Percentiles rank a stretch among this genome's conserved stretches.
Conservation (phyloP, 2,797 vertebrate species). For the Onychomys arenicola region DNA sequence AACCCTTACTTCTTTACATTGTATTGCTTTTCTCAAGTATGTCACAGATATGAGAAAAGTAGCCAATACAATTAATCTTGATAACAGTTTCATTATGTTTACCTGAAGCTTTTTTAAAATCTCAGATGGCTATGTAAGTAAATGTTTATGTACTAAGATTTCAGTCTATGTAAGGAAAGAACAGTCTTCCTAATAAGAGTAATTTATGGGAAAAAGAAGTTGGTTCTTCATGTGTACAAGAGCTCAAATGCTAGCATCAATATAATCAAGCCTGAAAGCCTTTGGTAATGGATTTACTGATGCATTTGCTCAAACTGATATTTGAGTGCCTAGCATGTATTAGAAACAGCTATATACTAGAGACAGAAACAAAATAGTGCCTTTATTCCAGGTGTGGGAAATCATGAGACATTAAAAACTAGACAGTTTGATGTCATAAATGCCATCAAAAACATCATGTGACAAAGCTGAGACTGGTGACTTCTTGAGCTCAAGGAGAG, state of each 20-base stretch:
- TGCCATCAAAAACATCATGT: neutral
- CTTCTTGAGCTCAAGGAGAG: neutral
- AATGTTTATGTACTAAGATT: slow-evolving; percentile 39
- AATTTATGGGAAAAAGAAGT: neutral
- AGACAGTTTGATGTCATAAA: slow-evolving; percentile 16
- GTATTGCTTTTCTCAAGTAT: neutral
- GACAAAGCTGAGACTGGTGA: neutral
- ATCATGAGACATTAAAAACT: neutral
- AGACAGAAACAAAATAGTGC: slow-evolving; percentile 4
- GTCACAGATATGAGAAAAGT: neutral
- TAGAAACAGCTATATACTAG: neutral
- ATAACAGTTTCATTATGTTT: neutral
- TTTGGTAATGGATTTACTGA: neutral
- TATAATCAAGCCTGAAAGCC: neutral
- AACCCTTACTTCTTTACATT: neutral
- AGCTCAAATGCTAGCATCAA: slow-evolving; percentile 37
- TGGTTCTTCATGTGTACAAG: neutral
- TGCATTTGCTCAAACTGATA: neutral
- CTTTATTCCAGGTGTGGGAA: slow-evolving; percentile 11
- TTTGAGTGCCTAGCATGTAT: neutral
- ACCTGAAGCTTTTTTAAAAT: slow-evolving; percentile 15
- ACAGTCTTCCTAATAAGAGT: neutral
- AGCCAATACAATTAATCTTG: neutral
- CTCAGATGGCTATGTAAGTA: neutral
- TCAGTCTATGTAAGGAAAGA: neutral